phyloP scores from a whole-genome alignment of 2,888 invertebrate genomes.

The Schrankia costaestrigalis region DNA sequence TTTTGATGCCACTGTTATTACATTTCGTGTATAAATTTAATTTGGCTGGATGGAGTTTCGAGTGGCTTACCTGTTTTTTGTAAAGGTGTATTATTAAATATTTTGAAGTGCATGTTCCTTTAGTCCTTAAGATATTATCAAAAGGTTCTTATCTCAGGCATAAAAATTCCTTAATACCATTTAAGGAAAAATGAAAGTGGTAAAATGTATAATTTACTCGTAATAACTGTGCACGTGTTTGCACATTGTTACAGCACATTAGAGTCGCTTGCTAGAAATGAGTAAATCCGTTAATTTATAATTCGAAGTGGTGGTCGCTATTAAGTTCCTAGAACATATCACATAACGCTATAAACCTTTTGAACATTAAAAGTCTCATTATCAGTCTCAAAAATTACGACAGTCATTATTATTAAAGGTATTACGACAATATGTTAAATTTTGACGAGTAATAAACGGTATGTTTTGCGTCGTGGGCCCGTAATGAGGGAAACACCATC shows the following conservation, averaged over 20 bases:
- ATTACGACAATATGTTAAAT: slow-evolving; percentile 47
- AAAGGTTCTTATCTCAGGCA: slow-evolving; percentile 16
- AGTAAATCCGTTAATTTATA: slow-evolving; percentile 11
- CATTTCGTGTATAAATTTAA: slow-evolving; percentile 77
- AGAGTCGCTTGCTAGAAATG: slow-evolving; percentile 10
- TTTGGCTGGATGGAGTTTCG: slow-evolving; percentile 71
- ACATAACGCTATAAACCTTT: slow-evolving; percentile 14
- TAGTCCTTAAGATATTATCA: slow-evolving; percentile 27
- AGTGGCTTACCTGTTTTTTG: slow-evolving; percentile 60
- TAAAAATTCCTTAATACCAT: slow-evolving; percentile 1
- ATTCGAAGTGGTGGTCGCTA: slow-evolving; percentile 14
- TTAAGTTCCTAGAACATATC: slow-evolving; percentile 6
- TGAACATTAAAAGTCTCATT: slow-evolving; percentile 17
- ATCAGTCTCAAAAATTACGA: slow-evolving; percentile 34
- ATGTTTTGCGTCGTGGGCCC: slow-evolving; percentile 28
- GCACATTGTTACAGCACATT: slow-evolving; percentile 40
- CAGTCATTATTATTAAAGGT: slow-evolving; percentile 35
- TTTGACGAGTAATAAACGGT: slow-evolving; percentile 65
- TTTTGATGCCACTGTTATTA: slow-evolving; percentile 78
- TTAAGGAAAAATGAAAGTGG: slow-evolving; percentile 13
- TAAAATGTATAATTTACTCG: slow-evolving; percentile 14
- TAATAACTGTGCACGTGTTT: slow-evolving; percentile 29
- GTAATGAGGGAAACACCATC: slow-evolving; percentile 65
- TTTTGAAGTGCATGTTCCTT: slow-evolving; percentile 50
- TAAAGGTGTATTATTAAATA: slow-evolving; percentile 57